Evolutionary conservation across 2,888 invertebrate genomes (phyloP).

Genomic region (Tachina lurida): DNA sequence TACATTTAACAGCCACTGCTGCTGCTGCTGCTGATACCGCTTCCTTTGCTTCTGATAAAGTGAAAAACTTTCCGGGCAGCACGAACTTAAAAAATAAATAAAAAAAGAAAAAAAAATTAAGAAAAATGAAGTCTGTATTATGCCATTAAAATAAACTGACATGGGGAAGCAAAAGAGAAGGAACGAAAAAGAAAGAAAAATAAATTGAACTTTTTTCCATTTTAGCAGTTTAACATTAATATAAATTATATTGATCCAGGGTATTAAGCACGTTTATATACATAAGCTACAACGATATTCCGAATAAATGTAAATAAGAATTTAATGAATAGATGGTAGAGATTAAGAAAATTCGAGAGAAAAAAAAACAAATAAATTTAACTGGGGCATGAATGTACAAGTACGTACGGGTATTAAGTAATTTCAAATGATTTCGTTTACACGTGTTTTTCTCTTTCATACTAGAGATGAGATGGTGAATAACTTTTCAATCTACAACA

Average conservation of each 20-base stretch:
- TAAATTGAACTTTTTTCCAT: conserved; percentile 55
- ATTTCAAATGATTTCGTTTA: conserved; percentile 9
- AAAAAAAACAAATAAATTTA: too few relatives aligned
- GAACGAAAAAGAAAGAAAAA: conserved; percentile 33
- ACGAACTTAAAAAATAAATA: conserved; percentile 18
- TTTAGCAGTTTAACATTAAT: conserved; percentile 66
- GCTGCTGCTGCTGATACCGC: conserved; percentile 47
- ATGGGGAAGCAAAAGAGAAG: conserved; percentile 27
- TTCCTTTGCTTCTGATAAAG: conserved; percentile 62
- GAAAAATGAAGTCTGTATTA: conserved; percentile 59
- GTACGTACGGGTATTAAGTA: background rate
- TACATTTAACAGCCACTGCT: conserved; percentile 67
- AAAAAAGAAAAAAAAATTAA: conserved; percentile 3
- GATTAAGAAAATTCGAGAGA: conserved; percentile 2
- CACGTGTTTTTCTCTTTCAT: background rate
- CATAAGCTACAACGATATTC: background rate
- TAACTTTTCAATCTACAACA: too few relatives aligned
- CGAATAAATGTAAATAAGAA: conserved; percentile 19
- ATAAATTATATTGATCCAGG: conserved; percentile 68
- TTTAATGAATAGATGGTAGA: conserved; percentile 46
- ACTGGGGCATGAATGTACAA: background rate
- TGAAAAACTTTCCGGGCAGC: conserved; percentile 55
- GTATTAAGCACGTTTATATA: conserved; percentile 59
- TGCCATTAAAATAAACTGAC: conserved; percentile 58
- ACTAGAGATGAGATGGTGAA: too few relatives aligned